Base-by-base conservation (phyloP, 2,113 vertebrate species). In the Lathamus discolor region DNA sequence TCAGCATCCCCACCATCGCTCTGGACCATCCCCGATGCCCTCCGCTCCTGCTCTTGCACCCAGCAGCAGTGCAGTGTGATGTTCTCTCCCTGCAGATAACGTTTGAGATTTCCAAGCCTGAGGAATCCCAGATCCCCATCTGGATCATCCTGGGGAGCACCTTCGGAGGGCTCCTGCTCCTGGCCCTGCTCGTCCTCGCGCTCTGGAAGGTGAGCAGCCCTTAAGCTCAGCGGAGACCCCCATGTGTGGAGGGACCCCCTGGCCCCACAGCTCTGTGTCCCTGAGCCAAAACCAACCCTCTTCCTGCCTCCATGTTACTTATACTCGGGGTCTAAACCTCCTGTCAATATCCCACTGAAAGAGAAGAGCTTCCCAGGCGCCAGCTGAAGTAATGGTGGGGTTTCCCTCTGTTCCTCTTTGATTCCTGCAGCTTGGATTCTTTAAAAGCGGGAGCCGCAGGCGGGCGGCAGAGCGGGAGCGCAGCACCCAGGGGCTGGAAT, bases 81-180 rank as follows among this genome's bases (percentile, higher is more conserved):
- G 43, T 28, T 55, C 18, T 63, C 19, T 15, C 83, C 57, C 57
- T 82, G 25, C 97, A 99, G 99, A 95, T 99, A 62, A 98, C 97
- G 0, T 98, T 99, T 72, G 99, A 99, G 94, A 97, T 99, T 92
- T 98, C 98, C 94, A 99, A 99, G 84, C 97, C 98, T 1, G 99
- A 98, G 52, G 98, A 98, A n/a, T 98, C 86, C 1, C 97, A 96
- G 29, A 86, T 99, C 70, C 98, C 99, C 39, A 92, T 99, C 92
- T 99, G 99, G 99, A 98, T 99, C 88, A 98, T 99, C 51, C 93
- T 99, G 37, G 99, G 98, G 10, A 99, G 99, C 96, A 98, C 98
- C 0, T 74, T 99, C 23, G 99, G 99, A 12, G 99, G 99, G 2
- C 97, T 99, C 81, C 97, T 99, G 94, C 98, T 99, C 16, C 97